phyloP scores from a whole-genome alignment of 2,888 invertebrate genomes.

The Tetragonisca angustula region DNA sequence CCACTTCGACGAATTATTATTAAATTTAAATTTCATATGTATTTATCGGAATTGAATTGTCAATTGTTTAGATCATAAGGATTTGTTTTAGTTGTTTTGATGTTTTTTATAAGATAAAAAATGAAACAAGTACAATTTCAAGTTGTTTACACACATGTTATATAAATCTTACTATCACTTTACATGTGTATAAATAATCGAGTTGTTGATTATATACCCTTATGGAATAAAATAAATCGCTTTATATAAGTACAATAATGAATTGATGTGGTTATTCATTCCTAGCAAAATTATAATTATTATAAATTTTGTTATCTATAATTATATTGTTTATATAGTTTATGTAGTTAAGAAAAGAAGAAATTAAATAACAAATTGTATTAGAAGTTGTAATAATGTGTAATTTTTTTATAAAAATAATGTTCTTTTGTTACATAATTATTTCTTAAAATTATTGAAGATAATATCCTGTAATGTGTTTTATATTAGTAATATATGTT shows the following conservation, averaged over 20 bases:
- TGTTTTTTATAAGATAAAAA: background rate
- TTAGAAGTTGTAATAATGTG: background rate
- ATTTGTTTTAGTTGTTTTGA: background rate
- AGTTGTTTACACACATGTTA: background rate
- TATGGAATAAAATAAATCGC: constrained; percentile 11
- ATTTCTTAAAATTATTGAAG: background rate
- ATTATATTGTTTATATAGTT: no score
- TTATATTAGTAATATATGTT: background rate
- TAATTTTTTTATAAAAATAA: background rate
- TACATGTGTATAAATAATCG: background rate
- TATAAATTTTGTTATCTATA: background rate
- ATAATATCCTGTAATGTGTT: background rate
- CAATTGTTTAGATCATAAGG: background rate
- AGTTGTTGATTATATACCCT: background rate
- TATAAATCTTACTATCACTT: background rate
- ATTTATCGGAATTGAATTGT: background rate
- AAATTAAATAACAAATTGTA: background rate
- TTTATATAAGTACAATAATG: background rate
- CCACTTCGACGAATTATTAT: background rate
- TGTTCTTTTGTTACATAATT: background rate
- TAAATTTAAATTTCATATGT: background rate
- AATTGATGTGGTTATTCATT: constrained; percentile 16
- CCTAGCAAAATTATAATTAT: background rate
- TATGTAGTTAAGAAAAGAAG: background rate
- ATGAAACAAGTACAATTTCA: background rate